phyloP scores from a whole-genome alignment of 2,888 invertebrate genomes.

The Phoronis australis region DNA sequence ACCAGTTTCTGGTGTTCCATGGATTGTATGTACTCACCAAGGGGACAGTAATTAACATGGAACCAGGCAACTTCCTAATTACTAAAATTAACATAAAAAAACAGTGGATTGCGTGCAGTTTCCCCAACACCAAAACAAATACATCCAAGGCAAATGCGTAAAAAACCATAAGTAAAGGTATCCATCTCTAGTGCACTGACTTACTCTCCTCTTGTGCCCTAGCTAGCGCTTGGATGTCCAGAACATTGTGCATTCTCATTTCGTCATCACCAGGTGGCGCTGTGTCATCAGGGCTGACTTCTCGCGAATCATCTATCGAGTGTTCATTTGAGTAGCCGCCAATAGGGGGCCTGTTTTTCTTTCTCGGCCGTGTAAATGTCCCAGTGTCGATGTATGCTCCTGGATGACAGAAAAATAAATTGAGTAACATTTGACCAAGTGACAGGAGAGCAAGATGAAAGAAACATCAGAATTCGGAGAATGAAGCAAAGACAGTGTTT shows the following conservation, averaged over 20 bases:
- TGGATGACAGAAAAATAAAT: neutral
- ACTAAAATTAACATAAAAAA: too few species aligned
- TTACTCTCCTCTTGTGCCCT: conserved; percentile 52
- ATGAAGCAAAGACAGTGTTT: too few species aligned
- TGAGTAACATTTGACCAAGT: too few species aligned
- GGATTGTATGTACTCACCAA: too few species aligned
- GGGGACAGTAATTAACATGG: too few species aligned
- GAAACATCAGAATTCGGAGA: too few species aligned
- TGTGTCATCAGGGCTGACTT: neutral
- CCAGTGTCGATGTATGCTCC: conserved; percentile 37
- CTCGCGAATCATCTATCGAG: neutral
- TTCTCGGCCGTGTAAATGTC: conserved; percentile 50
- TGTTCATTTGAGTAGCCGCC: neutral
- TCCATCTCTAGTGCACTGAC: conserved; percentile 10
- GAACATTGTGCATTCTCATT: conserved; percentile 33
- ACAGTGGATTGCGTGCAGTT: neutral
- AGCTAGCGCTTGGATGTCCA: conserved; percentile 50
- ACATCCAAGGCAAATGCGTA: neutral
- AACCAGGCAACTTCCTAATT: too few species aligned
- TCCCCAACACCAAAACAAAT: neutral
- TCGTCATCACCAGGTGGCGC: conserved; percentile 6
- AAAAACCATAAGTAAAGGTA: conserved; percentile 2
- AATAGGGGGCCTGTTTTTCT: conserved; percentile 10
- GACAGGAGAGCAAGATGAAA: too few species aligned
- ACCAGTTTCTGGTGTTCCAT: too few species aligned